A percentile compares a stretch with the other conserved stretches of the same genome.
Conservation (phyloP, 2,888 invertebrate species). For the Dermolepida albohirtum region DNA sequence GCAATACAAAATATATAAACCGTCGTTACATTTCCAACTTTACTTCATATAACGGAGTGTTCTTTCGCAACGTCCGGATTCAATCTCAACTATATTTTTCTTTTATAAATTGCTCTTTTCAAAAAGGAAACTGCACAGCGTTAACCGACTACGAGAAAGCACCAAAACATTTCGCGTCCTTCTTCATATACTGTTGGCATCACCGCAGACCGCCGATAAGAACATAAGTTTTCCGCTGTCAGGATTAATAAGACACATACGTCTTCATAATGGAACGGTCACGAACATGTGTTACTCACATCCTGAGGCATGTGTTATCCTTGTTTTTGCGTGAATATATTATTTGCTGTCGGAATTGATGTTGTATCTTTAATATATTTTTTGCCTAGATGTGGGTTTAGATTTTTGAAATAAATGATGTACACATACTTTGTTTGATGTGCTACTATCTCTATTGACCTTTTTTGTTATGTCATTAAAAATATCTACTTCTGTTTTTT, state of each 20-base stretch:
- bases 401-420: too few relatives aligned
- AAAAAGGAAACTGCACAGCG: constrained; percentile 16
- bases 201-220: background rate
- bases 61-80: background rate
- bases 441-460: too few relatives aligned
- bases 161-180: too few relatives aligned
- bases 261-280: constrained; percentile 19
- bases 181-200: too few relatives aligned
- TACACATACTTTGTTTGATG: too few relatives aligned
- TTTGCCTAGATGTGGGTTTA: too few relatives aligned
- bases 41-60: too few relatives aligned
- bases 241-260: constrained; percentile 18
- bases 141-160: background rate
- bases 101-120: constrained; percentile 26
- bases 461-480: too few relatives aligned
- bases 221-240: constrained; percentile 24
- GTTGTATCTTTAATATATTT: background rate
- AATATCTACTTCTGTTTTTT: too few relatives aligned
- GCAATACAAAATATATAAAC: too few relatives aligned
- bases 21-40: too few relatives aligned
- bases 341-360: constrained; percentile 15
- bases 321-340: constrained; percentile 15
- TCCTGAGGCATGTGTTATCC: background rate
- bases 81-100: constrained; percentile 13
- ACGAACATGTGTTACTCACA: constrained; percentile 12